Conservation (phyloP, 2,797 vertebrate species). For the Alectoris magna region DNA sequence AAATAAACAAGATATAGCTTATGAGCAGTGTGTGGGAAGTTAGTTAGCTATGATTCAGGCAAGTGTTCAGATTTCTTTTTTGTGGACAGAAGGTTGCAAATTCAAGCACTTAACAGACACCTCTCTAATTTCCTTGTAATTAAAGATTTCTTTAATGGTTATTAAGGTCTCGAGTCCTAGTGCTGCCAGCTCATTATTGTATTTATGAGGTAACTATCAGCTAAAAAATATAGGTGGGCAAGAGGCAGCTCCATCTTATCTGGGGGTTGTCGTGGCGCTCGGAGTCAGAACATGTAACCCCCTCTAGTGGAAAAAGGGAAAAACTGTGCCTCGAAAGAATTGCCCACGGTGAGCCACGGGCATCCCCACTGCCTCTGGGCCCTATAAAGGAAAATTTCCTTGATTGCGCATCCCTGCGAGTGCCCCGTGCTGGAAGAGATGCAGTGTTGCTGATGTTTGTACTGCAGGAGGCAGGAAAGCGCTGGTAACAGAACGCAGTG, state of each 20-base stretch:
- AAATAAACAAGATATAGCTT: slow-evolving; percentile 68
- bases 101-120: slow-evolving; percentile 60
- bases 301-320: slow-evolving; percentile 79
- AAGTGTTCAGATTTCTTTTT: slow-evolving; percentile 43
- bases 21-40: slow-evolving; percentile 51
- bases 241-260: slow-evolving; percentile 31
- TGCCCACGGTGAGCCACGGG: rapidly evolving
- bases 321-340: background rate
- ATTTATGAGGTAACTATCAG: slow-evolving; percentile 55
- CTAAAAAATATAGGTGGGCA: slow-evolving; percentile 50
- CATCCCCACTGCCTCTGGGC: background rate
- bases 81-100: slow-evolving; percentile 61
- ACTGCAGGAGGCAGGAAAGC: slow-evolving; percentile 81
- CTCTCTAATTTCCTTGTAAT: slow-evolving; percentile 62
- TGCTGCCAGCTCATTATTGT: slow-evolving; percentile 24
- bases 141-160: slow-evolving; percentile 62
- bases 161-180: slow-evolving; percentile 18
- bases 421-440: slow-evolving; percentile 30
- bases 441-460: slow-evolving; percentile 52
- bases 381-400: slow-evolving; percentile 16
- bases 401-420: background rate
- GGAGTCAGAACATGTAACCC: slow-evolving; percentile 54
- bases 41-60: slow-evolving; percentile 53
- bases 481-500: slow-evolving; percentile 80
- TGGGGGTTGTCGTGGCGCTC: slow-evolving; percentile 7